Base-by-base conservation (phyloP, 2,797 vertebrate genomes). In the Silurus lanzhouensis region DNA sequence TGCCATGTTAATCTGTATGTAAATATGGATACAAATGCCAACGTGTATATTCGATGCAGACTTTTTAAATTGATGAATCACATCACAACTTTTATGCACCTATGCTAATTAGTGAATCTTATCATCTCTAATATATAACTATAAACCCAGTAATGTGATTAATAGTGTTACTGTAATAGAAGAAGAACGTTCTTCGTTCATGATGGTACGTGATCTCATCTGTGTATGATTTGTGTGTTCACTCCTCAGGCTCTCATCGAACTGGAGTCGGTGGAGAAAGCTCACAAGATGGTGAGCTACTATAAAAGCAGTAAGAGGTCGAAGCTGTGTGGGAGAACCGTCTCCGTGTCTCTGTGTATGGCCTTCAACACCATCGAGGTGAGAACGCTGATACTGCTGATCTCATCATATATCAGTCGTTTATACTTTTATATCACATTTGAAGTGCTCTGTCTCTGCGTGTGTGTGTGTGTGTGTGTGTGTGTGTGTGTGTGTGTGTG, bases 341-440 rank as follows among this genome's bases (percentile, higher is more conserved):
- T 92, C 15, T 84, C 68, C 25, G 67, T 92, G 20, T 70, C 60
- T 6, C 83, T 90, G 46, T 89, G 82, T 57, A 27, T 13, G 2
- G 46, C 85, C 67, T 83, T 88, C 75, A 87, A 90, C 67, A 78
- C 85, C 12, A 86, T 92, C 3, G 91, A 91, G 91, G 91, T 92
- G 27, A 52, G 67, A 68, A 66, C 14, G 2, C 44, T 0, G 19
- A 48, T 2, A 31, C 60, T 10, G 3, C 31, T 76, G 19, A 48
- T 12, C 6, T 25, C 20, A 22, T 78, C 12, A 6, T 48, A 48
- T 2, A 17, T 48, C n/a, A 5, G 1, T 25, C n/a, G 22, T n/a
- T 58, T 44, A 22, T 25, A n/a, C 25, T 46, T 38, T 67, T 68
- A 81, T 38, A 27, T 68, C 48, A 57, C 55, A 64, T 20, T 31